Evolutionary conservation across 2,797 vertebrate genomes (phyloP).

Genomic region (Peromyscus nudipes): DNA sequence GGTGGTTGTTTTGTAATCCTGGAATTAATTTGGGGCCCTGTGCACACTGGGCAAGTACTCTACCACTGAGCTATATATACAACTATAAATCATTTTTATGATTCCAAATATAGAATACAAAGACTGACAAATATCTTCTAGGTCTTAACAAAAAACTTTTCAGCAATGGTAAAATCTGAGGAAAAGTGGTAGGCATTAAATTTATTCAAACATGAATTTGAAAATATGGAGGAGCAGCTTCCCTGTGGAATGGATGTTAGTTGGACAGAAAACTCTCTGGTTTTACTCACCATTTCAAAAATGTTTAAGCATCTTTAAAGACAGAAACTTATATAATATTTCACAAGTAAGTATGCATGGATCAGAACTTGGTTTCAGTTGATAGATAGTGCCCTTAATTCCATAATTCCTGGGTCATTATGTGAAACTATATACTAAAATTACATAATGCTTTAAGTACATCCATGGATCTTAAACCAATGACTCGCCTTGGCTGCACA

Average conservation of each 20-base stretch:
- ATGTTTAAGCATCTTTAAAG: slow-evolving; percentile 1
- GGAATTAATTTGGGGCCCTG: not conserved
- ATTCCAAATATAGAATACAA: slow-evolving; percentile 32
- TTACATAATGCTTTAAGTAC: slow-evolving; percentile 63
- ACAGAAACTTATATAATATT: slow-evolving; percentile 23
- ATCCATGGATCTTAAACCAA: slow-evolving; percentile 54
- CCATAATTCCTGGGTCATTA: slow-evolving; percentile 44
- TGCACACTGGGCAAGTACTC: not conserved
- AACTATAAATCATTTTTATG: not conserved
- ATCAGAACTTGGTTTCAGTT: slow-evolving; percentile 55
- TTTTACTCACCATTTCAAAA: slow-evolving; percentile 10
- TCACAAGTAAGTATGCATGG: slow-evolving; percentile 5
- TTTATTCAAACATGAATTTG: slow-evolving; percentile 42
- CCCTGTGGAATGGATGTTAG: not conserved
- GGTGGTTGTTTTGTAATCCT: not conserved
- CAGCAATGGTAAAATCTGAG: not conserved
- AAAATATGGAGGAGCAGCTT: slow-evolving; percentile 14
- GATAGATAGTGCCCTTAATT: slow-evolving; percentile 49
- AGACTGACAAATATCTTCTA: not conserved
- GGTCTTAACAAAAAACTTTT: slow-evolving; percentile 21
- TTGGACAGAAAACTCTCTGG: not conserved
- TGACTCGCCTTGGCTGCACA: slow-evolving; percentile 42
- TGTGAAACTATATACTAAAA: slow-evolving; percentile 55
- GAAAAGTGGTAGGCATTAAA: not conserved
- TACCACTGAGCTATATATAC: not conserved